phyloP scores from a whole-genome alignment of 2,888 invertebrate species.

The Glaucopsyche alexis region DNA sequence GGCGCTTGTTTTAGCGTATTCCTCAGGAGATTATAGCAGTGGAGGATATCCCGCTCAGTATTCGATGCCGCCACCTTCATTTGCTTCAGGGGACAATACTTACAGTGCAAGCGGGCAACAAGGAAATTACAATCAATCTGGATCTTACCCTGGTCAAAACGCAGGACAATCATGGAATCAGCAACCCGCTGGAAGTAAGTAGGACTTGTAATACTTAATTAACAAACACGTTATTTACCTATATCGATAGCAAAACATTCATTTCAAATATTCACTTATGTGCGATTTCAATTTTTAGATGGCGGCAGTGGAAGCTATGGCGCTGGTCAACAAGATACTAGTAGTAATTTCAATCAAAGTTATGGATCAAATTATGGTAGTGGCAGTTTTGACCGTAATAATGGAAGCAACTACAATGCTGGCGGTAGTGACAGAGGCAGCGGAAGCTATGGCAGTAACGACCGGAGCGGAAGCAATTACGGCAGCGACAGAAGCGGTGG shows the following conservation, averaged over 20 bases:
- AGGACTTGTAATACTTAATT: neutral
- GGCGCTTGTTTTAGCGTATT: constrained; percentile 52
- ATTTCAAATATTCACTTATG: neutral
- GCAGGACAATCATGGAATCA: constrained; percentile 63
- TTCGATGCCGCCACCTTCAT: constrained; percentile 69
- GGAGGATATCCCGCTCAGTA: constrained; percentile 69
- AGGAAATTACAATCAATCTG: constrained; percentile 57
- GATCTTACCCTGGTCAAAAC: constrained; percentile 55
- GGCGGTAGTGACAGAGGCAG: constrained; percentile 63
- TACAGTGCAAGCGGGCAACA: constrained; percentile 54
- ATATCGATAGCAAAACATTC: neutral
- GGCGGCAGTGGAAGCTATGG: constrained; percentile 58
- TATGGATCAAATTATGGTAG: constrained; percentile 59
- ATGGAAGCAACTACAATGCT: constrained; percentile 55
- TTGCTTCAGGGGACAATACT: constrained; percentile 64
- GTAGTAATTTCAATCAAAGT: constrained; percentile 58
- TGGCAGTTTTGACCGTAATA: constrained; percentile 53
- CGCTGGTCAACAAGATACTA: constrained; percentile 53
- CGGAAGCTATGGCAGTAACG: constrained; percentile 62
- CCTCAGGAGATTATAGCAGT: constrained; percentile 65
- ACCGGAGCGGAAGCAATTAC: constrained; percentile 63
- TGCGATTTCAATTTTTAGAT: constrained; percentile 36
- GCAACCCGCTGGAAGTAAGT: constrained; percentile 55
- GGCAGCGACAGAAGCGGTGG: constrained; percentile 58
- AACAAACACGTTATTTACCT: neutral